Evolutionary conservation across 2,888 invertebrate genomes (phyloP).

Genomic region (Beris chalybata): DNA sequence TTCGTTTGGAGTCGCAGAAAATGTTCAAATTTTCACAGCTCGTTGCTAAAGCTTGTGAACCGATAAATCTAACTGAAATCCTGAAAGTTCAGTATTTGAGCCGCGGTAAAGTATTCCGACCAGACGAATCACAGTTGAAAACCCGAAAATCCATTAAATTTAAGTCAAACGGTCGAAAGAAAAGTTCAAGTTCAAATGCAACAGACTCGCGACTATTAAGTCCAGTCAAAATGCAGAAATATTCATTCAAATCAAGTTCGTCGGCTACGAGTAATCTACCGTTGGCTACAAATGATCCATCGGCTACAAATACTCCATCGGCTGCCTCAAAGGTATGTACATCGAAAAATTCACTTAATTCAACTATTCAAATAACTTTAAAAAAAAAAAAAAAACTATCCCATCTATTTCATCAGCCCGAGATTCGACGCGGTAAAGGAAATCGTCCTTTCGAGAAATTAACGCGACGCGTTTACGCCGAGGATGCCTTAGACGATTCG

Average conservation of each 20-base stretch:
- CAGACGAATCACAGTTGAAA: neutral
- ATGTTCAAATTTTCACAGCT: slow-evolving; percentile 24
- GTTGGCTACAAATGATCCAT: too few species aligned
- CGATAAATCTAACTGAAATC: neutral
- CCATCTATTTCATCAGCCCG: neutral
- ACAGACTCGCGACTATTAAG: too few species aligned
- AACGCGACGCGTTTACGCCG: neutral
- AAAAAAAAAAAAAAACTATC: too few species aligned
- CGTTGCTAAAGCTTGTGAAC: neutral
- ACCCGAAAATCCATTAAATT: slow-evolving; percentile 7
- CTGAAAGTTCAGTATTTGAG: neutral
- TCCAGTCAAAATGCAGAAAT: too few species aligned
- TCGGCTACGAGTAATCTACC: too few species aligned
- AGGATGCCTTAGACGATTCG: neutral
- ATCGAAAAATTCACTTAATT: too few species aligned
- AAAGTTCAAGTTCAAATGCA: neutral
- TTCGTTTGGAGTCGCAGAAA: neutral
- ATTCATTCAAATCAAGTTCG: too few species aligned
- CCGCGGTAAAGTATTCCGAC: neutral
- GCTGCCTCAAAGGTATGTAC: too few species aligned
- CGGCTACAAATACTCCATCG: too few species aligned
- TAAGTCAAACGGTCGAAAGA: slow-evolving; percentile 4
- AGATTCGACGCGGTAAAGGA: neutral
- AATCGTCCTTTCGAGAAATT: neutral
- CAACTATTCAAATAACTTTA: too few species aligned